Conservation (phyloP, 1,140 invertebrate species). For the Drosophila busckii region DNA sequence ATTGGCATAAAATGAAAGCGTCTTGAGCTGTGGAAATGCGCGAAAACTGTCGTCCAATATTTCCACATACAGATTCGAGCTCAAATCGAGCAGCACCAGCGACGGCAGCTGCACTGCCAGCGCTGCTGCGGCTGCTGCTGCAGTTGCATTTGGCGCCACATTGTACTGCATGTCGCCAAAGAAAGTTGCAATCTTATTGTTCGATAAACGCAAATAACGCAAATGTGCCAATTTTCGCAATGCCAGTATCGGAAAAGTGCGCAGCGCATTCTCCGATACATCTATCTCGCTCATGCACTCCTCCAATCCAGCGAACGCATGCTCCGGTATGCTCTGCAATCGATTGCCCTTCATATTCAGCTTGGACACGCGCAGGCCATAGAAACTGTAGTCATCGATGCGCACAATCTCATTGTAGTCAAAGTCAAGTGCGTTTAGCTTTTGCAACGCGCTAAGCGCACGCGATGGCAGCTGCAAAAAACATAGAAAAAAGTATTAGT, state of each 20-base stretch:
- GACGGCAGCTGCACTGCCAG: slow-evolving; percentile 82
- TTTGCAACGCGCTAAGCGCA: slow-evolving; percentile 85
- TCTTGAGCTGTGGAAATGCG: slow-evolving; percentile 87
- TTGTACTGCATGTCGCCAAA: slow-evolving; percentile 63
- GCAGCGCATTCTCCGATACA: slow-evolving; percentile 91
- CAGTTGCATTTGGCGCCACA: slow-evolving; percentile 76
- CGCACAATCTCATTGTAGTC: slow-evolving; percentile 91
- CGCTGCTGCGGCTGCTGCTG: slow-evolving; percentile 52
- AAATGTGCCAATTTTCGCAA: slow-evolving; percentile 87
- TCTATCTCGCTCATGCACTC: slow-evolving; percentile 89
- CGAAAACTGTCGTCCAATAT: slow-evolving; percentile 88
- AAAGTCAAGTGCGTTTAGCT: slow-evolving; percentile 88
- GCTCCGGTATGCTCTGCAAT: slow-evolving; percentile 88
- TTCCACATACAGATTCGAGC: slow-evolving; percentile 90
- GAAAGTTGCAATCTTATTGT: slow-evolving; percentile 87
- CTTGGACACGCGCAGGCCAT: slow-evolving; percentile 89
- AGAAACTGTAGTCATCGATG: slow-evolving; percentile 91
- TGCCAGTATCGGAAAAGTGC: slow-evolving; percentile 88
- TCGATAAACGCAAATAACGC: slow-evolving; percentile 86
- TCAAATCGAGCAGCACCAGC: slow-evolving; percentile 89
- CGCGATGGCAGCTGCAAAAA: slow-evolving; percentile 85
- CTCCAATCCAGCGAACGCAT: slow-evolving; percentile 91
- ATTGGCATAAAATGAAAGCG: slow-evolving; percentile 90
- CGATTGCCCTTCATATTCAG: slow-evolving; percentile 91
- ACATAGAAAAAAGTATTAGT: not conserved